A percentile compares a stretch with the other conserved stretches of the same genome.
Conservation (phyloP, 2,797 vertebrate species). For the Cetoscarus ocellatus region DNA sequence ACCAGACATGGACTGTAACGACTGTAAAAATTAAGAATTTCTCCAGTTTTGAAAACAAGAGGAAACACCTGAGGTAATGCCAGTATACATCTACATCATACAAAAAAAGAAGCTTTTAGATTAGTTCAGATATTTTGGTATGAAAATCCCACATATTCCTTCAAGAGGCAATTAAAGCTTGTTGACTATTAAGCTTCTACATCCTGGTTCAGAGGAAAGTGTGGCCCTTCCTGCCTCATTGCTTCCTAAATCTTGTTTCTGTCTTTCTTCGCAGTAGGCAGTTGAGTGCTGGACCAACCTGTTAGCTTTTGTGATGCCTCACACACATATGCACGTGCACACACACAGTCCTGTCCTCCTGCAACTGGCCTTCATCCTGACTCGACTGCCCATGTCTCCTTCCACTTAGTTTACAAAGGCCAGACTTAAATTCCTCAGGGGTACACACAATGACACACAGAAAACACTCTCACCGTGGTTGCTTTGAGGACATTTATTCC, state of each 20-base stretch:
- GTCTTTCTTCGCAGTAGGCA: constrained; percentile 61
- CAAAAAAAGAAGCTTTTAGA: no score
- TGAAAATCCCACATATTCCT: no score
- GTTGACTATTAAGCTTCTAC: constrained; percentile 34
- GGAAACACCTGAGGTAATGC: no score
- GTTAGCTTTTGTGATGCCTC: constrained; percentile 60
- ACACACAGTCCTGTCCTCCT: constrained; percentile 23
- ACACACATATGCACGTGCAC: constrained; percentile 22
- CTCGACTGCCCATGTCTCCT: constrained; percentile 57
- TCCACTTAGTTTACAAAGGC: constrained; percentile 67
- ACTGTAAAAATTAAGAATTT: no score
- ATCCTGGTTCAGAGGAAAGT: constrained; percentile 32
- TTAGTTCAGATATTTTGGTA: no score
- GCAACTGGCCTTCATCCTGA: constrained; percentile 64
- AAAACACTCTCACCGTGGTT: constrained; percentile 46
- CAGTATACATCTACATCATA: no score
- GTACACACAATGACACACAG: constrained; percentile 8
- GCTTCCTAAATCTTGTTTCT: constrained; percentile 67
- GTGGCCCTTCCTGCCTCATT: constrained; percentile 64
- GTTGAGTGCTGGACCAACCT: constrained; percentile 70
- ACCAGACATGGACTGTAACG: no score
- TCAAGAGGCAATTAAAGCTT: neutral
- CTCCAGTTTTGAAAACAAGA: no score
- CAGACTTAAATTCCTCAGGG: constrained; percentile 64
- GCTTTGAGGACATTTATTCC: constrained; percentile 55